Evolutionary conservation across 2,888 invertebrate species (phyloP), one percentile per base, ranked within the genome.

Genomic region (Metellina segmentata): DNA sequence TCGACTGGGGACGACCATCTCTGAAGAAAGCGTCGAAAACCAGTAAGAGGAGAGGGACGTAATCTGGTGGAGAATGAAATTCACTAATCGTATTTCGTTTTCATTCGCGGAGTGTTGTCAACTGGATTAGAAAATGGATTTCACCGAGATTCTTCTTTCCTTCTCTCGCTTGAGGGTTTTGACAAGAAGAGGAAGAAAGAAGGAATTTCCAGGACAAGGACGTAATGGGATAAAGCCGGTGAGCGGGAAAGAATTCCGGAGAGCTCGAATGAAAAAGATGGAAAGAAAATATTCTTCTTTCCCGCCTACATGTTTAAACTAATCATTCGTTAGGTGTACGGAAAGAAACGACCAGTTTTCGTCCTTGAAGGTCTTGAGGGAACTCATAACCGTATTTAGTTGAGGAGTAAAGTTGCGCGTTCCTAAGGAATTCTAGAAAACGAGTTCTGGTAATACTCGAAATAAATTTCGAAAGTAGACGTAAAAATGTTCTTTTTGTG

Each of bases 91-190:
- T 86, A 78, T 86, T 86, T 86, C 11, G 69, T 9, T 86, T 78
- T 70, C 85, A 86, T 86, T 86, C 85, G 51, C 1, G 51, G 77
- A 86, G 85, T 78, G 85, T 70, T 70, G 77, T 69, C 77, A 86
- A 86, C 85, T 78, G 77, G 85, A 86, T 86, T 86, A 86, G 85
- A 86, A 86, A 86, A 86, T 86, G 85, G 77, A 86, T 86, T 86
- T 86, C 16, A 51, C 69, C 69, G 13, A 70, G 16, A 51, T 20
- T 78, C 75, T 51, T 48, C 70, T 78, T 70, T 78, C 49, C 77
- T 78, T 53, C 16, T 72, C 6, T 13, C 8, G 48, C 16, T 61
- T 16, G 49, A 69, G 48, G 70, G 13, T 11, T 34, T 74, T 53
- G 53, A 69, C 16, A 61, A 75, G n/a, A n/a, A 77, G 75, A 75